Conservation (phyloP, 2,888 invertebrate species). For the Heteromyza rotundicornis region DNA sequence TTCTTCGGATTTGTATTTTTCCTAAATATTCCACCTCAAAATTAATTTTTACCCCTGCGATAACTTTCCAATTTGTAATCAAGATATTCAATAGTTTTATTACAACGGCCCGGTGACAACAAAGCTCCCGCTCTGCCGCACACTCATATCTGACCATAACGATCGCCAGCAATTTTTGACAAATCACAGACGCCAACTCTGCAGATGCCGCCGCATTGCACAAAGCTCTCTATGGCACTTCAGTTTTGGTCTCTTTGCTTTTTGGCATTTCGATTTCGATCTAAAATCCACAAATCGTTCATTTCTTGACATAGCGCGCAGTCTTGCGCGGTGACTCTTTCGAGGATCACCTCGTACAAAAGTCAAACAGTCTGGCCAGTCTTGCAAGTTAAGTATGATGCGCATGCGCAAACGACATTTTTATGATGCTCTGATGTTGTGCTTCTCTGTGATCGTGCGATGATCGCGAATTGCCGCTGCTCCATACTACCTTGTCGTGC, state of each 20-base stretch:
- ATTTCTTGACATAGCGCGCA: slow-evolving; percentile 32
- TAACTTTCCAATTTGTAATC: neutral
- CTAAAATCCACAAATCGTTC: slow-evolving; percentile 53
- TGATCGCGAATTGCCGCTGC: neutral
- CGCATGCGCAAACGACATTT: slow-evolving; percentile 41
- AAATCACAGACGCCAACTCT: slow-evolving; percentile 36
- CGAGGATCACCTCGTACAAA: neutral
- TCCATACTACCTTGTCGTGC: neutral
- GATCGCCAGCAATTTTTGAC: slow-evolving; percentile 52
- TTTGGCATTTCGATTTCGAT: slow-evolving; percentile 46
- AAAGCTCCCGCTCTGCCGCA: neutral
- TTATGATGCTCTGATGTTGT: slow-evolving; percentile 41
- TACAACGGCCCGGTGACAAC: neutral
- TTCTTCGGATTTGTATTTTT: neutral
- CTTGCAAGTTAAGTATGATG: neutral
- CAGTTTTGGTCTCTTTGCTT: slow-evolving; percentile 20
- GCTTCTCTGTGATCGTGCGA: neutral
- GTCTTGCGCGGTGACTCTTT: neutral
- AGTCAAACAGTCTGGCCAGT: slow-evolving; percentile 1
- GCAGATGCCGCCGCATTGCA: neutral
- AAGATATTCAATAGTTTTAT: slow-evolving; percentile 17
- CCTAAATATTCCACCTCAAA: neutral
- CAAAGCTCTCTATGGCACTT: neutral
- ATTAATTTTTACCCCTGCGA: too few relatives aligned
- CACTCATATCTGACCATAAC: slow-evolving; percentile 30